phyloP scores from a whole-genome alignment of 1,140 invertebrate genomes.

The Drosophila carrolli region DNA sequence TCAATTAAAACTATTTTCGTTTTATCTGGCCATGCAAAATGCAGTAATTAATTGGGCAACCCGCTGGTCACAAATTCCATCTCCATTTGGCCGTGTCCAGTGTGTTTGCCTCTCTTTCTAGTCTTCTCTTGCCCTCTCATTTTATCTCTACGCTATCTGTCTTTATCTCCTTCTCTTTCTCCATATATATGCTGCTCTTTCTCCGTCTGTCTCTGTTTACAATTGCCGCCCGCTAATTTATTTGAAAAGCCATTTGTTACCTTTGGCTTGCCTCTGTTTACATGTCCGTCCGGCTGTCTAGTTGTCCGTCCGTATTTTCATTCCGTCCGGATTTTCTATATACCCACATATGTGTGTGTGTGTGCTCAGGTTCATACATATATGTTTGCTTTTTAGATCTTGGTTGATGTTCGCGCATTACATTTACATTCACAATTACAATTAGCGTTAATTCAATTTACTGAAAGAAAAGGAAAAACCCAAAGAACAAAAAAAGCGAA shows the following conservation, averaged over 20 bases:
- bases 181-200: constrained; percentile 3
- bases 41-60: constrained; percentile 36
- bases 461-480: constrained; percentile 2
- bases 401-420: constrained; percentile 13
- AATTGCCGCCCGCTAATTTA: constrained; percentile 73
- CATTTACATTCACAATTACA: constrained; percentile 61
- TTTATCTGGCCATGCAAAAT: constrained; percentile 28
- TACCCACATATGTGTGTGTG: constrained; percentile 26
- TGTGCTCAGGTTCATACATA: constrained; percentile 12
- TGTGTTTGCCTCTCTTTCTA: constrained; percentile 10
- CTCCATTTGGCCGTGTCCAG: constrained; percentile 22
- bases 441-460: constrained; percentile 77
- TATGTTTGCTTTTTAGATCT: constrained; percentile 27
- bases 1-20: constrained; percentile 23
- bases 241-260: constrained; percentile 82
- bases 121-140: not conserved
- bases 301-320: constrained; percentile 10
- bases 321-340: constrained; percentile 31
- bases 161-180: not conserved
- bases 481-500: not conserved
- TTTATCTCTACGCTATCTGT: not conserved
- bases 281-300: constrained; percentile 36
- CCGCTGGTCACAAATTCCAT: constrained; percentile 21
- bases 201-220: constrained; percentile 62
- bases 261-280: constrained; percentile 76